Evolutionary conservation across 2,888 invertebrate genomes (phyloP), one percentile per base, ranked within the genome.

Genomic region (Trichopria drosophilae): DNA sequence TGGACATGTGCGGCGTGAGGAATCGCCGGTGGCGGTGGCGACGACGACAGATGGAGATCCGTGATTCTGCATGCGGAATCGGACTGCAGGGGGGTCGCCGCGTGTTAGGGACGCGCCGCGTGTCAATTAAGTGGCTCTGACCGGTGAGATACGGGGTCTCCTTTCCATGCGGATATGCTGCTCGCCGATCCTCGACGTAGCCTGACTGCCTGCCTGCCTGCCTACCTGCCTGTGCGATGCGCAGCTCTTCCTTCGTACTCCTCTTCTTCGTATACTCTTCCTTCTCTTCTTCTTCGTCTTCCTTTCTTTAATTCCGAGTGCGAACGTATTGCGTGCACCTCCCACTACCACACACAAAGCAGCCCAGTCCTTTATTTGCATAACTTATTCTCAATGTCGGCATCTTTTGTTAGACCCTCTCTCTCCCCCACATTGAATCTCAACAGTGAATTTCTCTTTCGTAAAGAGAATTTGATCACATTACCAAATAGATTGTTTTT

Each of bases 121-220:
- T 73, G 74, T 74, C 74, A 74, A 74, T 74, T 74, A 74, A 74
- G 74, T 71, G 70, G 67, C 73, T 71, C 65, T 63, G 66, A 67
- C 63, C 64, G 65, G 66, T 72, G 72, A 74, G 74, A 74, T 74
- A 74, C 73, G 72, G 70, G 63, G 66, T 66, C 70, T 69, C 62
- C 68, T 70, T 69, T 68, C 68, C 68, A 67, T 68, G 63, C 71
- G 69, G 68, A 69, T 69, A 67, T 65, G 63, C 65, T n/a, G n/a
- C n/a, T n/a, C n/a, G n/a, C n/a, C n/a, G n/a, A n/a, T n/a, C n/a
- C n/a, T 10, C 18, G 35, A 16, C 18, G 13, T 26, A 26, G 10
- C 10, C 12, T 26, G 26, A 12, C 2, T 26, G 2, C 2, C 12
- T 26, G 12, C 12, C 9, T 26, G 12, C 26, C 9, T 26, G 12